Evolutionary conservation across 2,113 vertebrate genomes (phyloP), one percentile per base, ranked within the genome.

Genomic region (Chaenogobius annularis): DNA sequence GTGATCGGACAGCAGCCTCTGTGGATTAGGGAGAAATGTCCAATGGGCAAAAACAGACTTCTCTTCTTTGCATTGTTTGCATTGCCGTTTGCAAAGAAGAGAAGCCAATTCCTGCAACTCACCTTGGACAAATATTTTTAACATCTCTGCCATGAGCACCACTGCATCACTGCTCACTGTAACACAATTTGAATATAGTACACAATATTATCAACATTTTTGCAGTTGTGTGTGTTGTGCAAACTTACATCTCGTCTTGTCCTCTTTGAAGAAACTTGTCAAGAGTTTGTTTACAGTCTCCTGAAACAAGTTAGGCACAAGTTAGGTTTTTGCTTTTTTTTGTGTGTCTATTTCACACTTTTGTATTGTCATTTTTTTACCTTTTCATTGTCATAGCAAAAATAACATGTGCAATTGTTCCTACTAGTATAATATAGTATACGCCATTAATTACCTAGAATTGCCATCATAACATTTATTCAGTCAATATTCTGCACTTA

Each of bases 61-160:
- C n/a, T n/a, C n/a, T n/a, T n/a, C n/a, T n/a, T n/a, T n/a, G n/a
- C n/a, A n/a, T n/a, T n/a, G n/a, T n/a, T n/a, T n/a, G n/a, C n/a
- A n/a, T n/a, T n/a, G n/a, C n/a, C n/a, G n/a, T n/a, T 37, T 43
- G 19, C 23, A 31, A 19, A 35, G 8, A 35, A 2, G 26, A 1
- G 6, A 6, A 35, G 14, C 9, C 26, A 31, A 31, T 31, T 31
- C 26, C 26, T 11, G 9, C 40, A 17, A 50, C 35, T 87, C 80
- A 93, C 93, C 93, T 87, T 92, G 79, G 12, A 93, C 91, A 82
- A 94, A 93, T 11, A 94, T 52, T 70, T 87, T 91, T 17, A 94
- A 75, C 89, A 94, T 89, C 61, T 93, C 93, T 13, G 80, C 63
- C 91, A 93, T 85, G 26, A 94, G 90, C n/a, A 85, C 14, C 0